Evolutionary conservation across 2,888 invertebrate genomes (phyloP).

Genomic region (Ophion costatus): DNA sequence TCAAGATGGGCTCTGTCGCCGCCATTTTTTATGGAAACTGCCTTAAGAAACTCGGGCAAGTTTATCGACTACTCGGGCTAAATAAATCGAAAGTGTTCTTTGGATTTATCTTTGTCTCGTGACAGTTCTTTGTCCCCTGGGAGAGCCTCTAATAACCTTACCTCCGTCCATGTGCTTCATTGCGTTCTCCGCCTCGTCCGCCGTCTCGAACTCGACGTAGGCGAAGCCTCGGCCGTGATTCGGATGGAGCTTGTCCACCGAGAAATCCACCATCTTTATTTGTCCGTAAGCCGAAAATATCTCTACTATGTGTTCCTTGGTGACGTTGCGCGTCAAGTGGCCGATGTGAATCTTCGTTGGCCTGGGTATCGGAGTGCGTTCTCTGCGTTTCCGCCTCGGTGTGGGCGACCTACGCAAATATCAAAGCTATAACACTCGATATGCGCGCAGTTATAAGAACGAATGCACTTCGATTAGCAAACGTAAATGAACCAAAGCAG

Average conservation of each 20-base stretch:
- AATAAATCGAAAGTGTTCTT: not conserved
- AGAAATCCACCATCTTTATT: constrained; percentile 95
- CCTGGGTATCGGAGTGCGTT: constrained; percentile 94
- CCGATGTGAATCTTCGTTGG: constrained; percentile 98
- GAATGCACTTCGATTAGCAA: not conserved
- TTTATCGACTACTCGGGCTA: not conserved
- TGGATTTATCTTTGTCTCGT: too few relatives aligned
- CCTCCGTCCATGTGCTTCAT: constrained; percentile 99
- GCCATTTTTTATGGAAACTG: too few relatives aligned
- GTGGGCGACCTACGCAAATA: constrained; percentile 85
- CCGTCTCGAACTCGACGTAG: constrained; percentile 96
- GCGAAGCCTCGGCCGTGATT: constrained; percentile 96
- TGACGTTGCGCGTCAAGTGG: constrained; percentile 95
- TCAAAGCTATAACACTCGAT: too few relatives aligned
- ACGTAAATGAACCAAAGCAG: not conserved
- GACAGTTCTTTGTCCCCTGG: constrained; percentile 3
- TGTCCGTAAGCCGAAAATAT: constrained; percentile 95
- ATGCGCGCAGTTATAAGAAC: too few relatives aligned
- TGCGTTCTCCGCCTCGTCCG: constrained; percentile 98
- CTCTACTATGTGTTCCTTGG: constrained; percentile 94
- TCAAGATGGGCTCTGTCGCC: too few relatives aligned
- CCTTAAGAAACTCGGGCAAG: not conserved
- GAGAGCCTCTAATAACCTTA: constrained; percentile 75
- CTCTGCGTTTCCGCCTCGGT: constrained; percentile 89
- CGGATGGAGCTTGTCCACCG: constrained; percentile 93